Conservation (phyloP, 2,797 vertebrate genomes). For the Alauda arvensis region DNA sequence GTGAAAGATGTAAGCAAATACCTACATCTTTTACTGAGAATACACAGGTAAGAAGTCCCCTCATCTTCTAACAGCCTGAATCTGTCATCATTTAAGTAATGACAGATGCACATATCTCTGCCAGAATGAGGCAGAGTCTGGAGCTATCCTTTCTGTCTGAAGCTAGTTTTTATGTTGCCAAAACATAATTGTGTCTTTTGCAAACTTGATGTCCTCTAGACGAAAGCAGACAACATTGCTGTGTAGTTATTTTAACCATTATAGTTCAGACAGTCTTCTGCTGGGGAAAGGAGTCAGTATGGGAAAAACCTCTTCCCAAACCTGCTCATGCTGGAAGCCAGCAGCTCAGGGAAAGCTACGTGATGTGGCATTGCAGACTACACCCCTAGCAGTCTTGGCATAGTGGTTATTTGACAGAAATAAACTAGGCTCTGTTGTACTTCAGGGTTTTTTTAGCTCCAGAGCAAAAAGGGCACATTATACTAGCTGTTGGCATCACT, state of each 20-base stretch:
- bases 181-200: slow-evolving; percentile 4
- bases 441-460: background rate
- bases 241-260: background rate
- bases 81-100: slow-evolving; percentile 20
- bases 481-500: background rate
- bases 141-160: slow-evolving; percentile 32
- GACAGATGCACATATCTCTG: background rate
- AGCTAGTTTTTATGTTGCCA: slow-evolving; percentile 19
- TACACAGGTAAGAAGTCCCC: background rate
- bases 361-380: background rate
- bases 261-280: background rate
- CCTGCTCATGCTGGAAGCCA: background rate
- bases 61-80: background rate
- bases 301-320: background rate
- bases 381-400: background rate
- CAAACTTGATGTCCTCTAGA: slow-evolving; percentile 10
- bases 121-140: slow-evolving; percentile 59
- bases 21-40: background rate
- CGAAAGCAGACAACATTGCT: background rate
- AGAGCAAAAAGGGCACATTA: slow-evolving; percentile 18
- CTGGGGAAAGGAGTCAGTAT: background rate
- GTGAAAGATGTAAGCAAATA: background rate
- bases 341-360: background rate
- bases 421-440: background rate
- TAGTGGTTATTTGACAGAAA: background rate